Percentiles rank a stretch among this genome's conserved stretches.
phyloP scores from a whole-genome alignment of 2,797 vertebrate species.

The Coregonus ussuriensis region DNA sequence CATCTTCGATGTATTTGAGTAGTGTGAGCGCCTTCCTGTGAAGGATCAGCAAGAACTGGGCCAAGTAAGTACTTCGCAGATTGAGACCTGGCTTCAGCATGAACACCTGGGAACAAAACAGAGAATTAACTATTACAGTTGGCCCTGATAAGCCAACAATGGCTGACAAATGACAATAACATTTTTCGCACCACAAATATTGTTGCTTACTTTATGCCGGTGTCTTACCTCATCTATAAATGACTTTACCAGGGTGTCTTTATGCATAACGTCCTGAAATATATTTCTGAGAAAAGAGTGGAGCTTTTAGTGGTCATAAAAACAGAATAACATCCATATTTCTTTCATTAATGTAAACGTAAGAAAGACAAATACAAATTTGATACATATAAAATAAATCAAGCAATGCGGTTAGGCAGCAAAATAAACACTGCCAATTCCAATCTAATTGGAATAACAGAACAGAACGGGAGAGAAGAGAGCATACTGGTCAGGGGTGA shows the following conservation, averaged over 20 bases:
- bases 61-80: conserved; percentile 89
- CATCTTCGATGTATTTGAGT: conserved; percentile 97
- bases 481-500: conserved; percentile 93
- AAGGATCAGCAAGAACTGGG: conserved; percentile 93
- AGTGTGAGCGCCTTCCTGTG: conserved; percentile 96
- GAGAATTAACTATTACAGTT: conserved; percentile 20
- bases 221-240: conserved; percentile 92
- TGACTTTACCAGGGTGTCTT: conserved; percentile 90
- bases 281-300: conserved; percentile 79
- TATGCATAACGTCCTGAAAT: conserved; percentile 94
- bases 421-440: not conserved
- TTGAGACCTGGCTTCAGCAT: conserved; percentile 92
- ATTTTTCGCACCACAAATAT: not conserved
- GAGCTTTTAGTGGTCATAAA: not conserved
- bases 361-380: not conserved
- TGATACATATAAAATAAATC: not conserved
- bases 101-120: conserved; percentile 85
- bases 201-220: not conserved
- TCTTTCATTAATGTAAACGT: not conserved
- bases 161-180: not conserved
- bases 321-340: not conserved
- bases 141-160: not conserved
- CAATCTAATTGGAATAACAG: not conserved
- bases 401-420: not conserved
- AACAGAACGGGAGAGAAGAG: conserved; percentile 6